Base-by-base conservation (phyloP, 2,797 vertebrate genomes). In the Salmo trutta region DNA sequence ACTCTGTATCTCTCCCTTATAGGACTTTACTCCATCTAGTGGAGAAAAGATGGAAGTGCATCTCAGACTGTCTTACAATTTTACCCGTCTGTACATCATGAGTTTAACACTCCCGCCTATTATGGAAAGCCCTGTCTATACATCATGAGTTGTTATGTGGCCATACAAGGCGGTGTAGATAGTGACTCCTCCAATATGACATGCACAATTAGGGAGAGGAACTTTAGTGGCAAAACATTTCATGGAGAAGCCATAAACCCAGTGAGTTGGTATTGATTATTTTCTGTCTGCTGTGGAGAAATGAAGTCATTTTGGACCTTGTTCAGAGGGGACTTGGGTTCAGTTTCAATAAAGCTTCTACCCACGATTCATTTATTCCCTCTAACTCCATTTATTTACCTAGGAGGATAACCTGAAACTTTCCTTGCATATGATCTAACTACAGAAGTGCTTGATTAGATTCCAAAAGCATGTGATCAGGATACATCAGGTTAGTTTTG, bases 301-400 rank as follows among this genome's bases (percentile, higher is more conserved):
- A 90, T 86, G 82, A 80, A 74, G 77, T 51, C 85, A 78, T 89
- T 47, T 83, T 85, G 83, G 85, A 84, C 85, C 19, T 54, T 17
- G 10, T 10, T 27, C 24, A n/a, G n/a, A 79, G 92, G 94, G 96
- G 96, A 97, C 97, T 96, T 93, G 93, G 95, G 95, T 96, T n/a
- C n/a, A n/a, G n/a, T n/a, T n/a, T n/a, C n/a, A n/a, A n/a, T n/a
- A n/a, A n/a, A n/a, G n/a, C n/a, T n/a, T n/a, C n/a, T n/a, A n/a
- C n/a, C n/a, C n/a, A n/a, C n/a, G n/a, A n/a, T n/a, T n/a, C n/a
- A n/a, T n/a, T n/a, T n/a, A n/a, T n/a, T n/a, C n/a, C n/a, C n/a
- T n/a, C n/a, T n/a, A n/a, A n/a, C n/a, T n/a, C n/a, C n/a, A n/a
- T n/a, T n/a, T n/a, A n/a, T n/a, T n/a, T n/a, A n/a, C n/a, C n/a